phyloP scores from a whole-genome alignment of 2,797 vertebrate species.

The Gephyroberyx darwinii region DNA sequence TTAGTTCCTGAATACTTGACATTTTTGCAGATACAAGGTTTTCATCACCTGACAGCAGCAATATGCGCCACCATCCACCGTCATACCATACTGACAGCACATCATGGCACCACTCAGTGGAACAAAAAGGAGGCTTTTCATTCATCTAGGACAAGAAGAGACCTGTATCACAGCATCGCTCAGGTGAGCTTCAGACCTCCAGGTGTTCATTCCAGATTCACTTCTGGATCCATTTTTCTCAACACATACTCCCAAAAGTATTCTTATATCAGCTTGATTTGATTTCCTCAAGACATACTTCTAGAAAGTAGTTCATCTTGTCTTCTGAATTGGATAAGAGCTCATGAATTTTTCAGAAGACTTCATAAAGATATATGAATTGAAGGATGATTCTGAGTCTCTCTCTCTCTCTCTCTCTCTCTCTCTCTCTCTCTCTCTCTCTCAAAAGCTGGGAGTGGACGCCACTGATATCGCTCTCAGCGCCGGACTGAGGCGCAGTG shows the following conservation, averaged over 20 bases:
- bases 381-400: neutral
- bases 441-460: constrained; percentile 21
- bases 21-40: neutral
- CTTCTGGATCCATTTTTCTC: neutral
- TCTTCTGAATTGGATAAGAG: too few relatives aligned
- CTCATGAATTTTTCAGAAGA: too few relatives aligned
- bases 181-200: neutral
- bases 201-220: too few relatives aligned
- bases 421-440: neutral
- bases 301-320: too few relatives aligned
- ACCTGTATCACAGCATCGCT: neutral
- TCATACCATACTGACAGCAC: neutral
- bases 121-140: too few relatives aligned
- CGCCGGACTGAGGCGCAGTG: neutral
- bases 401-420: constrained; percentile 15
- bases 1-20: constrained; percentile 6
- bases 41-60: neutral
- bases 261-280: neutral
- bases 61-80: neutral
- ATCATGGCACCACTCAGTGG: too few relatives aligned
- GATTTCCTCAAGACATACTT: neutral
- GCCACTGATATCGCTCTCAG: constrained; percentile 29
- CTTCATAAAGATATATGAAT: too few relatives aligned
- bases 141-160: constrained; percentile 23
- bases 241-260: neutral